Percentiles rank a stretch among this genome's conserved stretches.
Conservation (phyloP, 2,113 vertebrate species). For the Zingel zingel region DNA sequence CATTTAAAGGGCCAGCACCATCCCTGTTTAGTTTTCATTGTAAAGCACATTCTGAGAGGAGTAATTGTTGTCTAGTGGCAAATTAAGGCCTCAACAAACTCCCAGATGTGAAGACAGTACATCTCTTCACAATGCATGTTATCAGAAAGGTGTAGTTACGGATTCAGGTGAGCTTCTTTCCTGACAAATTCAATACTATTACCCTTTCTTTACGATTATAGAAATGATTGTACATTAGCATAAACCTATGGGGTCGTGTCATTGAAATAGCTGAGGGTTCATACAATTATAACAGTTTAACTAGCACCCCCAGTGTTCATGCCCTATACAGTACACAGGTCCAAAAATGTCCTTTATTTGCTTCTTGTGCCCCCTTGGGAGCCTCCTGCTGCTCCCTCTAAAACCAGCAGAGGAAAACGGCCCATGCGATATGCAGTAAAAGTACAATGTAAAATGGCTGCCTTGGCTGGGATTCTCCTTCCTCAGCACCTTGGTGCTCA, state of each 20-base stretch:
- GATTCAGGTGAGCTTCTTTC: conserved; percentile 3
- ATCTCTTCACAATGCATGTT: background rate
- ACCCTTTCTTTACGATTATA: background rate
- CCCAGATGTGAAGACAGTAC: conserved; percentile 3
- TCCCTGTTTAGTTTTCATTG: conserved; percentile 41
- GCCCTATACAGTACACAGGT: conserved; percentile 21
- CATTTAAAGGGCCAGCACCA: conserved; percentile 79
- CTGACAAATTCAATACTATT: background rate
- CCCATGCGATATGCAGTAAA: conserved; percentile 68
- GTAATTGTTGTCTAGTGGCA: conserved; percentile 40
- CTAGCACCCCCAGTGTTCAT: conserved; percentile 1
- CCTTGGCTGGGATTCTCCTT: conserved; percentile 76
- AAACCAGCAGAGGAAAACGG: conserved; percentile 72
- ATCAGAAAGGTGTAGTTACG: background rate
- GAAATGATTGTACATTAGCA: background rate
- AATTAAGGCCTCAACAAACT: conserved; percentile 15
- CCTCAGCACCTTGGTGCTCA: conserved; percentile 75
- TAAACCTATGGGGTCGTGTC: conserved; percentile 2
- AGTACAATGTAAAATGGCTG: conserved; percentile 74
- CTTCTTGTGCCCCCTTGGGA: conserved; percentile 33
- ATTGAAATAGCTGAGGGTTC: conserved; percentile 36
- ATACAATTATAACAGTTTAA: conserved; percentile 39
- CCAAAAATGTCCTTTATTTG: conserved; percentile 52
- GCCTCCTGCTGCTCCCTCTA: conserved; percentile 46
- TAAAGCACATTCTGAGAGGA: conserved; percentile 20